Evolutionary conservation across 2,797 vertebrate species (phyloP), one percentile per base, ranked within the genome.

Genomic region (Siniperca scherzeri): DNA sequence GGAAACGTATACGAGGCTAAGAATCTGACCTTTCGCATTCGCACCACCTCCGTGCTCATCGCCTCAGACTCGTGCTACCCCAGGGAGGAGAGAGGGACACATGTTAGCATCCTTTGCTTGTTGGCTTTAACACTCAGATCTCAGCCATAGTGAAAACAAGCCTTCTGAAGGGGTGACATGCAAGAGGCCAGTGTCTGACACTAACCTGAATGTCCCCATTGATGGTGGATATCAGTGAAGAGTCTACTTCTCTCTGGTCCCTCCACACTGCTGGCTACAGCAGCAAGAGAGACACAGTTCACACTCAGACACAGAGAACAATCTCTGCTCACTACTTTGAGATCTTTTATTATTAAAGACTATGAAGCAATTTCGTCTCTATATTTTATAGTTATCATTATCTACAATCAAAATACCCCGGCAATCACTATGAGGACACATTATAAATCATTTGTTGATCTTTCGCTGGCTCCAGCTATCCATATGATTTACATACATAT

Each of bases 11-110:
- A 80, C 65, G 16, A 38, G 79, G 64, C 88, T 80, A 72, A 73
- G 85, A 85, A 36, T 92, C 98, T 98, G 96, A 99, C 97, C 98
- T 99, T 98, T 96, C 97, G 97, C 97, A 98, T 96, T 96, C 93
- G 97, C 94, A 98, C 97, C 92, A 95, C 94, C 72, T 98, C 97
- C 94, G 94, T 94, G 94, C 94, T 95, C 88, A 95, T 94, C 87
- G 93, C 96, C 95, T 97, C 94, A 94, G 94, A 95, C 93, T 95
- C 92, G 95, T 96, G 96, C 93, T 95, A 92, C 74, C 88, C 84
- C 93, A n/a, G 86, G 84, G 70, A 89, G 88, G 90, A 93, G 84
- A 93, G 87, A 92, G 86, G 91, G 76, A 91, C 81, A 92, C 36
- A 46, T 5, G 88, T 95, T 94, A 95, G 91, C 85, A 88, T 89